phyloP scores from a whole-genome alignment of 2,888 invertebrate species.

The Gymnoscelis rufifasciata region DNA sequence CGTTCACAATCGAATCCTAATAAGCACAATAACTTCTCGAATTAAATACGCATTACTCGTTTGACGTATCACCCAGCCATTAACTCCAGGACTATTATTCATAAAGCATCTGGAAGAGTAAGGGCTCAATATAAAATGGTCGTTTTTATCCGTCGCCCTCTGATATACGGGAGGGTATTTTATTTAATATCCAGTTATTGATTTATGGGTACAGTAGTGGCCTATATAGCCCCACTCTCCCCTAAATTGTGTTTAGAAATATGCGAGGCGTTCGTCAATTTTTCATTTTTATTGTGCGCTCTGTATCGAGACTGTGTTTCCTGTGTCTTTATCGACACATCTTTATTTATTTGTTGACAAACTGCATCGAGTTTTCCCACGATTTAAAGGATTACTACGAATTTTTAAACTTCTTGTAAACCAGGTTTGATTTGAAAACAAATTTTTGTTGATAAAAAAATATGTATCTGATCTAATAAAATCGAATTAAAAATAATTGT shows the following conservation, averaged over 20 bases:
- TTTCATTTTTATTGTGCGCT: slow-evolving; percentile 40
- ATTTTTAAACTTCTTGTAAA: too few relatives aligned
- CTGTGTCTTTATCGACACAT: background rate
- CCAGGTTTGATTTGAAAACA: too few relatives aligned
- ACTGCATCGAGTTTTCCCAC: background rate
- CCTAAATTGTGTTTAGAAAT: slow-evolving; percentile 54
- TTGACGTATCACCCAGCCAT: slow-evolving; percentile 48
- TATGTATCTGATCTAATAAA: too few relatives aligned
- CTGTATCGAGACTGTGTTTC: slow-evolving; percentile 6
- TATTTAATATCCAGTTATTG: slow-evolving; percentile 73
- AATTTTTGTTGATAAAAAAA: too few relatives aligned
- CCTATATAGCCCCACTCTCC: slow-evolving; percentile 44
- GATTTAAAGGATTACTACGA: too few relatives aligned
- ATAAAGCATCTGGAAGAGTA: slow-evolving; percentile 25
- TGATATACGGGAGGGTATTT: slow-evolving; percentile 65
- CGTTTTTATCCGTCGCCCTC: slow-evolving; percentile 54
- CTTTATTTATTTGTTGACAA: background rate
- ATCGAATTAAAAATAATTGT: too few relatives aligned
- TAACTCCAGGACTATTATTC: slow-evolving; percentile 32
- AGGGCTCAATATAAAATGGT: slow-evolving; percentile 41
- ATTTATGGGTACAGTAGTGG: slow-evolving; percentile 57
- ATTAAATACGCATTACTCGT: slow-evolving; percentile 61
- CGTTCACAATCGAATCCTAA: slow-evolving; percentile 54
- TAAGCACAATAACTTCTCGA: slow-evolving; percentile 60
- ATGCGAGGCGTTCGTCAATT: slow-evolving; percentile 43